Evolutionary conservation across 2,888 invertebrate species (phyloP).

Genomic region (Cheilosia scutellata): DNA sequence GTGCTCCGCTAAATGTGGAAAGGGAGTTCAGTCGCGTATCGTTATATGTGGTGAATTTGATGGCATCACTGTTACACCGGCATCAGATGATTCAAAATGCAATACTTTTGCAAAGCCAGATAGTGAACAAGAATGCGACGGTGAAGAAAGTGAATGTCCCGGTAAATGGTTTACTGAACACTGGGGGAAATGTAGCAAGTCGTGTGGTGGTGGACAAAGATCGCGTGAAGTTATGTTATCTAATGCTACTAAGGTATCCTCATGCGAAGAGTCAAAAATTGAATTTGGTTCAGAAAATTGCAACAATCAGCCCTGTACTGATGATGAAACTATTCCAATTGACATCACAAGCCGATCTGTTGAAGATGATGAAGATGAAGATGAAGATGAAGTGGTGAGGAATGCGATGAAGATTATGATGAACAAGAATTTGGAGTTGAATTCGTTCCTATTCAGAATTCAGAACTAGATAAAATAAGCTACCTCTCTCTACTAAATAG

Average conservation of each 20-base stretch:
- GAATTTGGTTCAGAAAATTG: constrained; percentile 88
- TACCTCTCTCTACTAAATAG: no score
- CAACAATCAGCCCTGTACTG: constrained; percentile 89
- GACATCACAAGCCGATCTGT: constrained; percentile 85
- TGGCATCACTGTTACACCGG: constrained; percentile 87
- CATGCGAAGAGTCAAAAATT: constrained; percentile 88
- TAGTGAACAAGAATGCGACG: constrained; percentile 89
- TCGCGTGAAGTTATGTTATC: constrained; percentile 91
- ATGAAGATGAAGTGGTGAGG: constrained; percentile 85
- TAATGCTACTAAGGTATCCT: constrained; percentile 86
- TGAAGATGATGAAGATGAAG: constrained; percentile 86
- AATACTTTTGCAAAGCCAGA: constrained; percentile 88
- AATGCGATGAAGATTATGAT: constrained; percentile 85
- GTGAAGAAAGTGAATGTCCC: constrained; percentile 89
- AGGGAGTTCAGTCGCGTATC: constrained; percentile 92
- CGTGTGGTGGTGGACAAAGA: constrained; percentile 92
- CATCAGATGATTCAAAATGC: constrained; percentile 88
- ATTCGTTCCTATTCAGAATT: constrained; percentile 76
- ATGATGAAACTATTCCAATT: constrained; percentile 88
- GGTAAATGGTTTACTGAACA: constrained; percentile 95
- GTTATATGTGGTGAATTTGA: constrained; percentile 93
- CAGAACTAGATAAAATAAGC: no score
- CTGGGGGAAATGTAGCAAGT: constrained; percentile 91
- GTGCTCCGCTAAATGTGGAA: constrained; percentile 95
- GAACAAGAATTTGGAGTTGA: constrained; percentile 82